Conservation (phyloP, 2,113 vertebrate genomes). For the Sylvia atricapilla region DNA sequence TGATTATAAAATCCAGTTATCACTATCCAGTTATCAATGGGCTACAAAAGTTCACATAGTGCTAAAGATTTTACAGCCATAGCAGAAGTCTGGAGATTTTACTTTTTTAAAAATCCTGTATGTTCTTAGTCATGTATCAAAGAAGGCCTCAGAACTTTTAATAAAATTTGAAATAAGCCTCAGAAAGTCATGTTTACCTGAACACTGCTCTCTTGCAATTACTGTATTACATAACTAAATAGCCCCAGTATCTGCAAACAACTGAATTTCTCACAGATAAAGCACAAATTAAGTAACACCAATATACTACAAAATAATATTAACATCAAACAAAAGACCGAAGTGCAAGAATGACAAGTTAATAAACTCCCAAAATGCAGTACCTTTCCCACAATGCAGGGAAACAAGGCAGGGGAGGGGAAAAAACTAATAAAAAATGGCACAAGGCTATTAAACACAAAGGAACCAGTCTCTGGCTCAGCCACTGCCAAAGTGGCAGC, state of each 20-base stretch:
- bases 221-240: not conserved
- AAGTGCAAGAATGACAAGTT: fast-evolving
- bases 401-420: fast-evolving
- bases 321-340: not conserved
- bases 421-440: not conserved
- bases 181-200: not conserved
- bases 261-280: not conserved
- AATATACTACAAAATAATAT: not conserved
- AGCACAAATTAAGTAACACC: not conserved
- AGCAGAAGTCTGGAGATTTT: not conserved
- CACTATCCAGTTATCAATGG: too few relatives aligned
- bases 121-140: not conserved
- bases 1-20: not conserved
- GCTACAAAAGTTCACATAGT: not conserved
- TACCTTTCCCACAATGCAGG: not conserved
- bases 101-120: fast-evolving
- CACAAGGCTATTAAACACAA: not conserved
- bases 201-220: not conserved
- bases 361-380: not conserved
- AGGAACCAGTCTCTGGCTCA: not conserved
- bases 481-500: fast-evolving
- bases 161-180: not conserved
- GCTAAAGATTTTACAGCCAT: not conserved
- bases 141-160: not conserved
- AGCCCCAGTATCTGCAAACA: not conserved